Conservation (phyloP, 2,797 vertebrate species). For the Chloroceryle amazona region DNA sequence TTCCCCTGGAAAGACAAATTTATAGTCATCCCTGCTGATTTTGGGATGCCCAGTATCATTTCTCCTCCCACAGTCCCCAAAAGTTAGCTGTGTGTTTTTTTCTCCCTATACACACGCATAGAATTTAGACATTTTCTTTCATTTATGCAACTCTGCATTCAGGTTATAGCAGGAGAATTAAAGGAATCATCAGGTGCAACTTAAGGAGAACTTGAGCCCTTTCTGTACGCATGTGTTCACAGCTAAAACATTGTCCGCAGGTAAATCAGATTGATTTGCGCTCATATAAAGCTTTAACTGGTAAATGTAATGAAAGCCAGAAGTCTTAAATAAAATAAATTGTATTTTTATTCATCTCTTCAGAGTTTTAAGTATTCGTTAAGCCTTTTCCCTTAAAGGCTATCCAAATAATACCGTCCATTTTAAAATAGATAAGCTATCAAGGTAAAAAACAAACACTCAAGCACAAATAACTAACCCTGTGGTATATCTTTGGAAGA, state of each 20-base stretch:
- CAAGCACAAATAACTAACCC: neutral
- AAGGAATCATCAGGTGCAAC: neutral
- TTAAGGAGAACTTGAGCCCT: neutral
- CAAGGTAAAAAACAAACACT: neutral
- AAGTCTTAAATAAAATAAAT: neutral
- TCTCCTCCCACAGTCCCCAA: neutral
- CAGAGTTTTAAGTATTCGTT: neutral
- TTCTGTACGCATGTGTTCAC: neutral
- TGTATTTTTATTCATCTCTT: constrained; percentile 41
- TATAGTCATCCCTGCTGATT: neutral
- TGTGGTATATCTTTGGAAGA: neutral
- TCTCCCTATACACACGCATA: fast-evolving
- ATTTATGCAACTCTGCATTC: neutral
- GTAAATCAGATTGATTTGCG: neutral
- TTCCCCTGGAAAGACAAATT: neutral
- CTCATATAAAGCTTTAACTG: neutral
- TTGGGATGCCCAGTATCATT: neutral
- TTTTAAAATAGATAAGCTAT: neutral
- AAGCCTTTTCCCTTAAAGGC: neutral
- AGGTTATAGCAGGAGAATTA: neutral
- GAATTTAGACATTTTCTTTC: neutral
- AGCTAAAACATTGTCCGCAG: neutral
- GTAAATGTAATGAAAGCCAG: neutral
- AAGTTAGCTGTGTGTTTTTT: neutral
- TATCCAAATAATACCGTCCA: neutral